Evolutionary conservation across 2,888 invertebrate genomes (phyloP).

Genomic region (Aradus depressus): DNA sequence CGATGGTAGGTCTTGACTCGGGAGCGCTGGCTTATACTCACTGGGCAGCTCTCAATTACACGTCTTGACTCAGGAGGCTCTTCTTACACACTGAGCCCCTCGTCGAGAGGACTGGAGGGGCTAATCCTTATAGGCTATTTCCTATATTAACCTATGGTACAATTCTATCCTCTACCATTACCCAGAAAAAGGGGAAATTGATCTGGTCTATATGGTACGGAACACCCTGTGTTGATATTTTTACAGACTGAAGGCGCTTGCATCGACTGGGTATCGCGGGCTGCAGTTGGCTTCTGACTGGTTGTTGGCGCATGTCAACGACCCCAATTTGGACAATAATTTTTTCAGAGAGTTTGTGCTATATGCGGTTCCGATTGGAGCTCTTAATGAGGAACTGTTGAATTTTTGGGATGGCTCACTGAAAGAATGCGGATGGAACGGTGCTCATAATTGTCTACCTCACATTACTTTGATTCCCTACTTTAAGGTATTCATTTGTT

Average conservation of each 20-base stretch:
- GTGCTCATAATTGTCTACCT: slow-evolving; percentile 79
- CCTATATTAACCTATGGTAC: too few species aligned
- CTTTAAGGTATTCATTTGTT: slow-evolving; percentile 60
- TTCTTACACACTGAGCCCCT: too few species aligned
- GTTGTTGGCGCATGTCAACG: slow-evolving; percentile 80
- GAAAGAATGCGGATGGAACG: slow-evolving; percentile 69
- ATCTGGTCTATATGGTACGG: too few species aligned
- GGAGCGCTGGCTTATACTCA: too few species aligned
- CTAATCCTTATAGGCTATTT: too few species aligned
- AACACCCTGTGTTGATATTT: too few species aligned
- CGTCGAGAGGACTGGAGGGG: too few species aligned
- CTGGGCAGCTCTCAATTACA: too few species aligned
- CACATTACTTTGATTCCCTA: slow-evolving; percentile 83
- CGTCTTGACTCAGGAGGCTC: too few species aligned
- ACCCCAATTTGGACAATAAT: slow-evolving; percentile 63
- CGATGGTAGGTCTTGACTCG: too few species aligned
- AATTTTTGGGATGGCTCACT: slow-evolving; percentile 70
- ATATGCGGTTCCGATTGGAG: slow-evolving; percentile 47
- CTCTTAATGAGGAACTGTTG: slow-evolving; percentile 50
- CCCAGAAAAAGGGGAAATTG: too few species aligned
- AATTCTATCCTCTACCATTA: too few species aligned
- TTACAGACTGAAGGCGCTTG: slow-evolving; percentile 73
- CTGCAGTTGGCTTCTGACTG: slow-evolving; percentile 84
- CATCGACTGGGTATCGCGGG: slow-evolving; percentile 78
- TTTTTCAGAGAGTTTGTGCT: slow-evolving; percentile 74